Conservation (phyloP, 2,888 invertebrate genomes). For the Villa cingulata region DNA sequence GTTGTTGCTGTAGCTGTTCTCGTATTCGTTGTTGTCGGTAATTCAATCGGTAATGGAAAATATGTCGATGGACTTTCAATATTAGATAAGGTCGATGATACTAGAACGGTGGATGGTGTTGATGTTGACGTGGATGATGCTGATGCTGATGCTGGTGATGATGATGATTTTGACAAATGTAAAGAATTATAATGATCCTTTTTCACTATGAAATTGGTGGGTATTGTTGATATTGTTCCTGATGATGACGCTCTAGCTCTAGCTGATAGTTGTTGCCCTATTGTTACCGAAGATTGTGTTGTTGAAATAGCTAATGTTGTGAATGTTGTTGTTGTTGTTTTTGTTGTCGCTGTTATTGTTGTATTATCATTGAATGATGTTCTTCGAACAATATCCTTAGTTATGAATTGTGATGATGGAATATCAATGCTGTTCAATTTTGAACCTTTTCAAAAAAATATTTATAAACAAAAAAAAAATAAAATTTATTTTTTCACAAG, state of each 20-base stretch:
- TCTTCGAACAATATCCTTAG: constrained; percentile 6
- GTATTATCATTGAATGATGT: constrained; percentile 9
- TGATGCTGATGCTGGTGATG: constrained; percentile 17
- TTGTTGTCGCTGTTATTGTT: constrained; percentile 3
- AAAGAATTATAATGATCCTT: constrained; percentile 3
- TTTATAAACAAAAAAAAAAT: no score
- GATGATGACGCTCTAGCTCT: not conserved
- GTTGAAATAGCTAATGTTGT: no score
- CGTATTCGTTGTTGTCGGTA: no score
- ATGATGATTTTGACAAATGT: constrained; percentile 6
- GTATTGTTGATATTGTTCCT: constrained; percentile 5
- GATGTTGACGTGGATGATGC: constrained; percentile 10
- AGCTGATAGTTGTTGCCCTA: no score
- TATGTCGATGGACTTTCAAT: constrained; percentile 1
- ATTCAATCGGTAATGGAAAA: no score
- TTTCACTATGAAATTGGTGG: not conserved
- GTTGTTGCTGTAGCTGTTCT: no score
- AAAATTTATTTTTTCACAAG: no score
- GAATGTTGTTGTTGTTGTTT: constrained; percentile 2
- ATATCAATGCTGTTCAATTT: not conserved
- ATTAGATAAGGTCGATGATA: not conserved
- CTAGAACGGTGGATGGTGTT: constrained; percentile 11
- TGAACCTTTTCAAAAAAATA: not conserved
- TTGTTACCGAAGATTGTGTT: no score
- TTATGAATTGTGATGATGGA: not conserved